Evolutionary conservation across 2,797 vertebrate species (phyloP), one percentile per base, ranked within the genome.

Genomic region (Dallia pectoralis): DNA sequence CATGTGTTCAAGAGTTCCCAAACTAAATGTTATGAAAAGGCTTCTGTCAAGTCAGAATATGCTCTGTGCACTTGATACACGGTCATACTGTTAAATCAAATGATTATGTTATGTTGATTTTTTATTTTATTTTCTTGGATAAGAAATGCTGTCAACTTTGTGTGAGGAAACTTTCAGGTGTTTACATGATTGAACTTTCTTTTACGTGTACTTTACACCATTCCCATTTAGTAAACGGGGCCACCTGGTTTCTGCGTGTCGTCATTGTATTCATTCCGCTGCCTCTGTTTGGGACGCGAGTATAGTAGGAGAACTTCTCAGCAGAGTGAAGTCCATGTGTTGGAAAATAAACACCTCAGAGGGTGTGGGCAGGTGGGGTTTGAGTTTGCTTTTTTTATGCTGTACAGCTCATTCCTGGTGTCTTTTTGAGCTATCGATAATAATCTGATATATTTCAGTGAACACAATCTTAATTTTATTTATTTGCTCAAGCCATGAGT

Each of bases 161-260:
- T 25, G 6, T 59, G 9, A 25, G n/a, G 25, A 59, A 59, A 22
- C 53, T 59, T 25, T 9, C 53, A 25, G 12, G 22, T 25, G 11
- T 22, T 59, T 25, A 27, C 53, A 4, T 59, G 11, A 59, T 22
- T 27, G 22, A 25, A 59, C 53, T 27, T 59, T 14, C n/a, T 22
- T 56, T 19, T n/a, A 22, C n/a, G n/a, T n/a, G 8, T 1, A 59
- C 25, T 27, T 19, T 8, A 3, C n/a, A 8, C 67, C 48, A 49
- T n/a, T 53, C 30, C 68, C 49, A 32, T 69, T 69, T 56, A 18
- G 44, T 22, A 32, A 70, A 59, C 3, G 49, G 61, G 51, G 69
- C 19, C 51, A 61, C 51, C 51, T 70, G 8, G 14, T 61, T 70
- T 59, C 69, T 70, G 30, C n/a, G 40, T 2, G 32, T 19, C 69